Evolutionary conservation across 2,888 invertebrate species (phyloP), one percentile per base, ranked within the genome.

Genomic region (Endotricha flammealis): DNA sequence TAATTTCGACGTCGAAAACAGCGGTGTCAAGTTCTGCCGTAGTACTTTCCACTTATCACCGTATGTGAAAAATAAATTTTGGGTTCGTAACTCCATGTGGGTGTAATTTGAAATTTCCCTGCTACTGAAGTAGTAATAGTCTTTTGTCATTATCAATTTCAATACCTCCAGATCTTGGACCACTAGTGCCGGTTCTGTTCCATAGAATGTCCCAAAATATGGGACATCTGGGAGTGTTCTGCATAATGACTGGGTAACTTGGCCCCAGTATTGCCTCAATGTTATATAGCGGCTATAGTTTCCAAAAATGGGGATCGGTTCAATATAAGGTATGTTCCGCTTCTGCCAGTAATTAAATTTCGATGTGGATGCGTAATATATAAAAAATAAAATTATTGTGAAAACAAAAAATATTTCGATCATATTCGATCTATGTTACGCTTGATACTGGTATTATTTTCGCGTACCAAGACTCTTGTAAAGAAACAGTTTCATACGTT

Each of bases 31-130:
- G 32, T 72, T 75, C 31, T 77, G 76, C 0, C 78, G 49, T 0
- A 67, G 12, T 67, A n/a, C n/a, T n/a, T n/a, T 74, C 77, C 79
- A 79, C 11, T 42, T 41, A 38, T 77, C 67, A 0, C 77, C 77
- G 9, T 55, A 42, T 0, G 46, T 45, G 38, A 62, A 67, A 39
- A 76, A 76, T 0, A 79, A 25, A 20, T 59, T 69, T 9, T 48
- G 47, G 0, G 68, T 63, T 0, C 59, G 5, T 0, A 46, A 10
- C 47, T 78, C 78, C 2, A 42, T 50, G 8, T 52, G 24, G 0
- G 46, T 39, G 32, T 73, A 63, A 1, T 33, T 12, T 1, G 33
- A 5, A 1, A 33, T 27, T n/a, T 61, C 63, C 31, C 64, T 43
- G 14, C 54, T 46, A 35, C 38, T 58, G 38, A 63, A 67, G 32